Evolutionary conservation across 2,888 invertebrate species (phyloP).

Genomic region (Aphrophora alni): DNA sequence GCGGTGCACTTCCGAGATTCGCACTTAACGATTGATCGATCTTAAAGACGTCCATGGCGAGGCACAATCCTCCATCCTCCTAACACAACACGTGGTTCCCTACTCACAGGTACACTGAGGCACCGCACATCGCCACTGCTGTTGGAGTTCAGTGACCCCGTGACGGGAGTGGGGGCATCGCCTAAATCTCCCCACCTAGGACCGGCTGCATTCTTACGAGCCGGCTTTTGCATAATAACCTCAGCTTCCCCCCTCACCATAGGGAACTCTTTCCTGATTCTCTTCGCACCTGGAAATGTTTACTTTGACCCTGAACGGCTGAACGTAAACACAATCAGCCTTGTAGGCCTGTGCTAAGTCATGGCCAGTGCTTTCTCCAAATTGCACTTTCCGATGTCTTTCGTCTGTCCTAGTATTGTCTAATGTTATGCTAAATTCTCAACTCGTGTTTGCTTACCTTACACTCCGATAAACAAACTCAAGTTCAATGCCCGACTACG

Average conservation of each 20-base stretch:
- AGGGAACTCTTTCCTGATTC: constrained; percentile 16
- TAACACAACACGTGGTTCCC: too few relatives aligned
- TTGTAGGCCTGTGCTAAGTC: background rate
- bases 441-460: too few relatives aligned
- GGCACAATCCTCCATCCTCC: constrained; percentile 32
- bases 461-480: too few relatives aligned
- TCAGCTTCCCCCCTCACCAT: too few relatives aligned
- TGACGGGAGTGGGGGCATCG: constrained; percentile 20
- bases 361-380: background rate
- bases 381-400: background rate
- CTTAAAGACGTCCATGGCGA: constrained; percentile 74
- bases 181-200: constrained; percentile 11
- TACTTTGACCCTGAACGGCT: background rate
- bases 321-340: background rate
- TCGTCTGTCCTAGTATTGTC: too few relatives aligned
- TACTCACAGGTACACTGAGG: constrained; percentile 26
- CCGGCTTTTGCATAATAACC: constrained; percentile 38
- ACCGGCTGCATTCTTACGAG: constrained; percentile 33
- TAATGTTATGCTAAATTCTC: too few relatives aligned
- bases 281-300: constrained; percentile 17
- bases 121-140: background rate
- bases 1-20: constrained; percentile 67
- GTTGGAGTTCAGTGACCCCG: constrained; percentile 28
- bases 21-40: constrained; percentile 70
- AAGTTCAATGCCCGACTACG: background rate